Evolutionary conservation across 2,113 vertebrate species (phyloP).

Genomic region (Albula glossodonta): DNA sequence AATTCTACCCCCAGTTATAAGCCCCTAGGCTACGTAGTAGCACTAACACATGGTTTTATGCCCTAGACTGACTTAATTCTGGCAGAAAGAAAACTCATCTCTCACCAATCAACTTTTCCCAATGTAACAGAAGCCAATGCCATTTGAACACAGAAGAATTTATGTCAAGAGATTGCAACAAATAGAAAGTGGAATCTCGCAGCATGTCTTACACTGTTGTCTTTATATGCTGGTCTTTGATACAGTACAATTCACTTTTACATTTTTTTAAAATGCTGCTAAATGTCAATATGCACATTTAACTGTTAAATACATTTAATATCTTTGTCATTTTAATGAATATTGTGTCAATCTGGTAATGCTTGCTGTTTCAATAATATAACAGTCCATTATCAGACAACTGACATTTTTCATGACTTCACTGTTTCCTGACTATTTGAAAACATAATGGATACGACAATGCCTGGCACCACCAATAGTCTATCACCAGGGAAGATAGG

Average conservation of each 20-base stretch:
- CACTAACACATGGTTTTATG: neutral
- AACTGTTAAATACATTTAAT: too few species aligned
- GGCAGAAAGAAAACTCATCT: neutral
- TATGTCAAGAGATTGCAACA: neutral
- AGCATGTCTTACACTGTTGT: neutral
- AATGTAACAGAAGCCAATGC: neutral
- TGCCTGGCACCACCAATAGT: conserved; percentile 1
- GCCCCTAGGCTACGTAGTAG: neutral
- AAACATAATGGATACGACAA: neutral
- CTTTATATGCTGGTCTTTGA: neutral
- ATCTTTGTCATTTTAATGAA: neutral
- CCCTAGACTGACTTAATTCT: neutral
- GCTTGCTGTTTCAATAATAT: neutral
- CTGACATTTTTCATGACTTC: neutral
- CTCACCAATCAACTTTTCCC: neutral
- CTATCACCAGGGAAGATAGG: neutral
- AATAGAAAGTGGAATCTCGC: neutral
- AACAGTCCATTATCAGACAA: neutral
- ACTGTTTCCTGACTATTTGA: neutral
- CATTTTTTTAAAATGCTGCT: neutral
- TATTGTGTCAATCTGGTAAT: neutral
- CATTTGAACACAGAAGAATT: neutral
- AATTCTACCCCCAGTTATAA: neutral
- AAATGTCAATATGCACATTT: too few species aligned
- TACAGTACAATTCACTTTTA: neutral